Percentiles rank a stretch among this genome's conserved stretches.
Evolutionary conservation across 2,113 vertebrate genomes (phyloP).

Genomic region (Elgaria multicarinata): DNA sequence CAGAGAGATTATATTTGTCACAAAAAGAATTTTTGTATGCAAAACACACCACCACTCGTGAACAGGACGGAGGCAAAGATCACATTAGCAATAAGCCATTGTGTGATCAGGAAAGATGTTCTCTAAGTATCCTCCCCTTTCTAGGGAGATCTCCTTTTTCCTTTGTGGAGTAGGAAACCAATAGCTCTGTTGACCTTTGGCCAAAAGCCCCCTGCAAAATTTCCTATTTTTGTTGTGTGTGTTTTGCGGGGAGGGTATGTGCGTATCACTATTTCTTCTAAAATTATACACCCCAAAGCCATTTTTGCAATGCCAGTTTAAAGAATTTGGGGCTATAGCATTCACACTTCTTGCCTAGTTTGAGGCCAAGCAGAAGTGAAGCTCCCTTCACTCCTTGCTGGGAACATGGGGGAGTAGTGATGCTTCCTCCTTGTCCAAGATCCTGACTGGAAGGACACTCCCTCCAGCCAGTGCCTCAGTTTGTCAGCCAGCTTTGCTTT

Average conservation of each 20-base stretch:
- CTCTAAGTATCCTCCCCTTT: not conserved
- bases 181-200: not conserved
- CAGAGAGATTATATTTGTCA: constrained; percentile 3
- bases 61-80: not conserved
- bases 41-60: not conserved
- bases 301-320: not conserved
- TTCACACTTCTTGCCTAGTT: not conserved
- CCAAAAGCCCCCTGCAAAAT: not conserved
- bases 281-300: not conserved
- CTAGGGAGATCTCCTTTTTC: not conserved
- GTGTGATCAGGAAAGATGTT: not conserved
- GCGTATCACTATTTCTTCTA: not conserved
- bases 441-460: too few species aligned
- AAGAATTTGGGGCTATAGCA: not conserved
- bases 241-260: too few species aligned
- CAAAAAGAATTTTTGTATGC: constrained; percentile 11
- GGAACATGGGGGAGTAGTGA: too few species aligned
- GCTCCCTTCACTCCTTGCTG: too few species aligned
- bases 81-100: not conserved
- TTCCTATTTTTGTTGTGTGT: too few species aligned
- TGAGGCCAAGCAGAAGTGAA: not conserved
- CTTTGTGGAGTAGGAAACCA: not conserved
- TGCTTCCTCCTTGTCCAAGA: too few species aligned
- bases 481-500: too few species aligned
- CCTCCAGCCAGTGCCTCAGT: too few species aligned